Conservation (phyloP, 1,140 invertebrate species). For the Pomacea maculata region DNA sequence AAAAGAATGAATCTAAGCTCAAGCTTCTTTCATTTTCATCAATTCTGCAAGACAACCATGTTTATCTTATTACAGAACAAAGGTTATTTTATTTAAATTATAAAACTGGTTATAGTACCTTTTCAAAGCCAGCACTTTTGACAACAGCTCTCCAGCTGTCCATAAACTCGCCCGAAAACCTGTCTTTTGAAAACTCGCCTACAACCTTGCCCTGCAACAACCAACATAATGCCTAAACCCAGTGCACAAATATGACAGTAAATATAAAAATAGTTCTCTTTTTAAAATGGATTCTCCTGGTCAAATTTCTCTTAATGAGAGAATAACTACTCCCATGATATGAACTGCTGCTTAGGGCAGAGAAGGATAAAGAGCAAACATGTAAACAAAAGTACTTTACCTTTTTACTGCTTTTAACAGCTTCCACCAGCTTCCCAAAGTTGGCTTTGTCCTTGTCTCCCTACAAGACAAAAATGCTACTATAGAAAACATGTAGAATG, state of each 20-base stretch:
- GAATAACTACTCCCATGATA: too few species aligned
- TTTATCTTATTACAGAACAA: too few species aligned
- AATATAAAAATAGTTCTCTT: too few species aligned
- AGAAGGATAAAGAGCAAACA: neutral
- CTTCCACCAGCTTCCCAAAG: slow-evolving; percentile 86
- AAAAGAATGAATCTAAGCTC: too few species aligned
- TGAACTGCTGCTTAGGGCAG: neutral
- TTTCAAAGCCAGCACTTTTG: slow-evolving; percentile 82
- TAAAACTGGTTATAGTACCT: slow-evolving; percentile 64
- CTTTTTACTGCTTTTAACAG: slow-evolving; percentile 87
- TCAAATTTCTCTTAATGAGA: neutral
- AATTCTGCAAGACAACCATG: too few species aligned
- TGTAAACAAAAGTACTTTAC: slow-evolving; percentile 39
- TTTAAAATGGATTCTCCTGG: neutral
- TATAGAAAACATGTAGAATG: neutral
- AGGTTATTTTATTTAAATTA: neutral
- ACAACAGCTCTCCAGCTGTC: slow-evolving; percentile 86
- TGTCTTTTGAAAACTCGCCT: slow-evolving; percentile 95
- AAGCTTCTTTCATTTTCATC: too few species aligned
- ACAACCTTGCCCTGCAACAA: slow-evolving; percentile 78
- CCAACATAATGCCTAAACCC: too few species aligned
- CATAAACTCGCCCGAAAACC: slow-evolving; percentile 91
- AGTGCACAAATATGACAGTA: too few species aligned
- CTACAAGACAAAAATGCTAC: slow-evolving; percentile 68
- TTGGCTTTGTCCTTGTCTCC: slow-evolving; percentile 95